Conservation (phyloP, 2,797 vertebrate species). For the Pogoniulus pusillus region DNA sequence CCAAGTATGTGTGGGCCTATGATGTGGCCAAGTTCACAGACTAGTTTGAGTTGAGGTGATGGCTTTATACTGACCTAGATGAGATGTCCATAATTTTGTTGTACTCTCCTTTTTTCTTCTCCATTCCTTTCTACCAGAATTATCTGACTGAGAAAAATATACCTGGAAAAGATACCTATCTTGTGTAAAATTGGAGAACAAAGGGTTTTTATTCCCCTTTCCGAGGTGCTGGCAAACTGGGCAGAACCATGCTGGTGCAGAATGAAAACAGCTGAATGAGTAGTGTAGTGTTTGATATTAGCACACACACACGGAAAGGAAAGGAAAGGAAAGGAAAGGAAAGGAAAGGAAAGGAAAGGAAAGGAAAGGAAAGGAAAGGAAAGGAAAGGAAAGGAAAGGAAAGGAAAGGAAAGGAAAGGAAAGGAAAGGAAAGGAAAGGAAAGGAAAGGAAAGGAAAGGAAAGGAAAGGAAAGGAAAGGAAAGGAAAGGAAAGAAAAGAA, state of each 20-base stretch:
- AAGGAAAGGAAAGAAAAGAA: too few species aligned
- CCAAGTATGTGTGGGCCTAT: not conserved
- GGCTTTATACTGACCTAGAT: not conserved
- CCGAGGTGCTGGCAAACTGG: not conserved
- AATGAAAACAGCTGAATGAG: not conserved
- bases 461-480: too few species aligned
- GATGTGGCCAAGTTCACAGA: not conserved
- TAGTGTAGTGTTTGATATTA: not conserved
- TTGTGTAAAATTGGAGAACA: not conserved
- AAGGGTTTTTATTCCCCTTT: not conserved
- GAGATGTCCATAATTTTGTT: not conserved
- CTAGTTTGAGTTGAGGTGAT: not conserved
- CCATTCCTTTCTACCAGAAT: not conserved
- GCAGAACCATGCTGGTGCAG: not conserved
- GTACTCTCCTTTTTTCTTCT: not conserved
- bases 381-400: too few species aligned
- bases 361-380: not conserved
- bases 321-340: too few species aligned
- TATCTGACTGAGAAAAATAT: not conserved
- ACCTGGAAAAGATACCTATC: not conserved
- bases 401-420: not conserved
- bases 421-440: too few species aligned
- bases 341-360: too few species aligned
- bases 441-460: not conserved
- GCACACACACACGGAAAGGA: too few species aligned